Evolutionary conservation across 2,113 vertebrate genomes (phyloP).

Genomic region (Corynorhinus townsendii): DNA sequence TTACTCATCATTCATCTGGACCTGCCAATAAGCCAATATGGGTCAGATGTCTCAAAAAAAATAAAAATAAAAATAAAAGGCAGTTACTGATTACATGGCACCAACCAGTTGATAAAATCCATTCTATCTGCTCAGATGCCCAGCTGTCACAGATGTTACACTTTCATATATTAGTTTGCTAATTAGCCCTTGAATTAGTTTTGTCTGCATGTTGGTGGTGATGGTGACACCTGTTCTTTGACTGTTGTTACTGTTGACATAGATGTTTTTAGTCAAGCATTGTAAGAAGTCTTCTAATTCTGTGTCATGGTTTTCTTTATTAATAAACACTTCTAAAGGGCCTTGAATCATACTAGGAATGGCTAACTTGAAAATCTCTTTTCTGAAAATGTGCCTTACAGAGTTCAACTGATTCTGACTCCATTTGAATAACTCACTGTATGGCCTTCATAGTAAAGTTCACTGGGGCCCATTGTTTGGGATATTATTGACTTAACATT

Average conservation of each 20-base stretch:
- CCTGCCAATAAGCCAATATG: neutral
- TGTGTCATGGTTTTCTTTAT: neutral
- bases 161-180: neutral
- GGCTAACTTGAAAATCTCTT: neutral
- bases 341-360: neutral
- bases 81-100: neutral
- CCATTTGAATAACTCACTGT: conserved; percentile 28
- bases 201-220: neutral
- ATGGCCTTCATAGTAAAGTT: conserved; percentile 61
- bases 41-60: neutral
- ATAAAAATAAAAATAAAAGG: neutral
- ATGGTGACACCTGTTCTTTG: neutral
- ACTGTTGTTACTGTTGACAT: neutral
- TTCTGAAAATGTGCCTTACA: neutral
- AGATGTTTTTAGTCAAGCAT: neutral
- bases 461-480: conserved; percentile 71
- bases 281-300: neutral
- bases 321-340: neutral
- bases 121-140: neutral
- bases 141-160: neutral
- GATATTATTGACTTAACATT: conserved; percentile 74
- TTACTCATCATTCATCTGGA: neutral
- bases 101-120: neutral
- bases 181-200: conserved; percentile 43
- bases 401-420: neutral